These are phyloP conservation scores for Orchesella cincta DNA, from an alignment of 1,140 invertebrate genomes.

Conservation along the genomic window DNA sequence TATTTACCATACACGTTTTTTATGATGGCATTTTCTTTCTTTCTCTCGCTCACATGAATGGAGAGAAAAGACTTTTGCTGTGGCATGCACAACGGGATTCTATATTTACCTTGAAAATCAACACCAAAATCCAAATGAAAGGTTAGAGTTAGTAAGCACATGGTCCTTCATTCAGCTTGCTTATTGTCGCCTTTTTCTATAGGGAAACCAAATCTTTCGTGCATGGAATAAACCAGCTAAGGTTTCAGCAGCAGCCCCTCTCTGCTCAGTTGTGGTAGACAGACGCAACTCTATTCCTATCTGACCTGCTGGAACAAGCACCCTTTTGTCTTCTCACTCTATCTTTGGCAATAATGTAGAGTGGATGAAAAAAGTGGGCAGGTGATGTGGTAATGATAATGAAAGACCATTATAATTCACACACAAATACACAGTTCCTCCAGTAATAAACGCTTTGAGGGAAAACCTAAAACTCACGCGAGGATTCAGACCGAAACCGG, in stretches of 20 bases:
- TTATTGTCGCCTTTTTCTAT: background rate
- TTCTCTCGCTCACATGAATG: background rate
- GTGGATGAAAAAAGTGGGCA: background rate
- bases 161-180: background rate
- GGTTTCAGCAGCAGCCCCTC: no score
- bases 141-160: background rate
- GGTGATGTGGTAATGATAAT: slow-evolving; percentile 7
- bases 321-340: background rate
- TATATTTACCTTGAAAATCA: slow-evolving; percentile 13
- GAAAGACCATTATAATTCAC: background rate
- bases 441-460: no score
- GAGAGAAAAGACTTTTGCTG: background rate
- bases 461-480: no score
- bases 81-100: slow-evolving; percentile 1
- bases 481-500: no score
- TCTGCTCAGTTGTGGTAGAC: no score
- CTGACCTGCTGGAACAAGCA: background rate
- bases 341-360: background rate
- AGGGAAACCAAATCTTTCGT: no score
- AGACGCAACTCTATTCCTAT: no score
- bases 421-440: background rate
- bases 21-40: background rate
- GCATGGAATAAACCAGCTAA: no score
- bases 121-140: background rate
- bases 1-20: background rate